Conservation (phyloP, 1,140 invertebrate genomes). For the Tetramorium parvispinum region DNA sequence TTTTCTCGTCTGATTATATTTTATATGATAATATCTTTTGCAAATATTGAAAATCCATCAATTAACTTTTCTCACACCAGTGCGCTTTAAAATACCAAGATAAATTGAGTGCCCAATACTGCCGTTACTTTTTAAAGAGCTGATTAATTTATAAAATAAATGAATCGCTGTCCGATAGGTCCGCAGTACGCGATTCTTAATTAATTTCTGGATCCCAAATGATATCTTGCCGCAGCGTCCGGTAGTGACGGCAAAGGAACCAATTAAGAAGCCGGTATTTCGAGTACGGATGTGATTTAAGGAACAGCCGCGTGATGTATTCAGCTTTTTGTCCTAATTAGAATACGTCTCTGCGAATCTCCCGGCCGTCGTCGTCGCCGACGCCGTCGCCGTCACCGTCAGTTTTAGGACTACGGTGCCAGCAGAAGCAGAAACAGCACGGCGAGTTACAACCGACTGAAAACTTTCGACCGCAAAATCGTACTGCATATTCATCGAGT, state of each 20-base stretch:
- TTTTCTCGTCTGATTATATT: not conserved
- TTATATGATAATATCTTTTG: not conserved
- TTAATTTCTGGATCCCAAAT: constrained; percentile 54
- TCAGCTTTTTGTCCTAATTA: constrained; percentile 74
- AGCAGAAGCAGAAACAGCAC: constrained; percentile 28
- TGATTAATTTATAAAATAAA: constrained; percentile 50
- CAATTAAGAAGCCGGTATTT: constrained; percentile 67
- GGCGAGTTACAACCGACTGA: constrained; percentile 68
- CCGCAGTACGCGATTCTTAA: constrained; percentile 60
- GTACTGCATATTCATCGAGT: constrained; percentile 79
- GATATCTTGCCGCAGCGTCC: constrained; percentile 59
- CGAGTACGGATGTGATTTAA: constrained; percentile 60
- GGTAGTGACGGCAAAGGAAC: constrained; percentile 13
- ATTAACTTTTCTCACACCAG: not conserved
- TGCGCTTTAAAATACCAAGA: not conserved
- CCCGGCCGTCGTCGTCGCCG: not conserved
- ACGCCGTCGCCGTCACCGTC: not conserved
- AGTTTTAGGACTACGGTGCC: constrained; percentile 6
- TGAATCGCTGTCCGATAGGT: constrained; percentile 39
- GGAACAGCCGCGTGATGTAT: constrained; percentile 47
- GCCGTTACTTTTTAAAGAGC: not conserved
- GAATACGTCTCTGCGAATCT: constrained; percentile 68
- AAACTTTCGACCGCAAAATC: constrained; percentile 78
- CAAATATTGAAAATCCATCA: constrained; percentile 21
- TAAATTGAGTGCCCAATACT: not conserved